Evolutionary conservation across 2,888 invertebrate species (phyloP).

Genomic region (Agrotis ipsilon): DNA sequence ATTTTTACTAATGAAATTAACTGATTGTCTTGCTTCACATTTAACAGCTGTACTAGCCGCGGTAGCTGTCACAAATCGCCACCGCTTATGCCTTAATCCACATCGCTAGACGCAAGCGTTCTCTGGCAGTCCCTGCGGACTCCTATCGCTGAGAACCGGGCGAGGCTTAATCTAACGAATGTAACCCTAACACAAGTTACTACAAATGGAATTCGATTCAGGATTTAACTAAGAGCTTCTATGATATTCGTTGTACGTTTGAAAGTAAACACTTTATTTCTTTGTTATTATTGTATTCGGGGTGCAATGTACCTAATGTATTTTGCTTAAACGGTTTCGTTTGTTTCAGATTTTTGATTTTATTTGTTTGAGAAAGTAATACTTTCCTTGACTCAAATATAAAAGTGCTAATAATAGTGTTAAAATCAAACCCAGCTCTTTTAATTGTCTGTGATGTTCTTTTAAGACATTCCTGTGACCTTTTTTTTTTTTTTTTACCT

Average conservation of each 20-base stretch:
- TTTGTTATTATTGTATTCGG: constrained; percentile 55
- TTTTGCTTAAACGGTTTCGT: constrained; percentile 23
- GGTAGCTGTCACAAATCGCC: neutral
- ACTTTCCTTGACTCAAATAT: neutral
- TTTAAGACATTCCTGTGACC: too few relatives aligned
- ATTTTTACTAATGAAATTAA: neutral
- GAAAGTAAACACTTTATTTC: constrained; percentile 54
- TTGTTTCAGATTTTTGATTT: neutral
- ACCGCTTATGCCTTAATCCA: constrained; percentile 55
- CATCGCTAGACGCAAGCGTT: constrained; percentile 72
- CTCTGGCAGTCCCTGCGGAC: constrained; percentile 80
- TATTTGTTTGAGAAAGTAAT: neutral
- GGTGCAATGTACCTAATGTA: constrained; percentile 37
- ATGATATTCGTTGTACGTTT: constrained; percentile 65
- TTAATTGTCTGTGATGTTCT: too few relatives aligned
- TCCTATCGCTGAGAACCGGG: constrained; percentile 84
- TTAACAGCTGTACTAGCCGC: neutral
- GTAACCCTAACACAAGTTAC: constrained; percentile 85
- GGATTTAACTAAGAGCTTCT: constrained; percentile 86
- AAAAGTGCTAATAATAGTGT: too few relatives aligned
- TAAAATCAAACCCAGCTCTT: too few relatives aligned
- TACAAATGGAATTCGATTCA: constrained; percentile 88
- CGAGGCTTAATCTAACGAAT: constrained; percentile 87
- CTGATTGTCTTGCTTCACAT: neutral
- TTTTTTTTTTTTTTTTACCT: too few relatives aligned